Base-by-base conservation (phyloP, 2,797 vertebrate species). In the Poecilia picta region DNA sequence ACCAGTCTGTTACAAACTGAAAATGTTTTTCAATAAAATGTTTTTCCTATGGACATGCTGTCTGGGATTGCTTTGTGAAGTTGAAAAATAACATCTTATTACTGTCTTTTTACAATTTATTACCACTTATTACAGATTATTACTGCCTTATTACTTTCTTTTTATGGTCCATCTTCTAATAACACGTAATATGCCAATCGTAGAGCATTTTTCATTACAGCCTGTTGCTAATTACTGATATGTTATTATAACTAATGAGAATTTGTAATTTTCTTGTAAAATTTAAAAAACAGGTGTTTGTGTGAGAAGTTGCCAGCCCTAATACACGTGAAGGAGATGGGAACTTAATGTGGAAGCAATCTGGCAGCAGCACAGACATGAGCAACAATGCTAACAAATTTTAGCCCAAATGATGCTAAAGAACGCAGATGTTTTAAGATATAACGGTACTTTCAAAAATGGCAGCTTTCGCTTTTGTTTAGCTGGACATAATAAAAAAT, bases 11-110 rank as follows among this genome's bases (percentile, higher is more conserved):
- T 99, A 98, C 97, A 96, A 98, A 98, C 96, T 98, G 97, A 99
- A 96, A 97, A 97, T 98, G 97, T 98, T 99, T 98, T 98, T 97
- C 97, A 99, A 99, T 98, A 99, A 99, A 99, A 98, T 97, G 97
- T 97, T 98, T 99, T 99, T 99, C 98, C 98, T 99, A 99, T 99
- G 98, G 98, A 99, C 95, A 92, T 79, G 81, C 89, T 75, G 89
- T 89, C 87, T 90, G 12, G 25, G 25, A 16, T 25, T 71, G 79
- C 47, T 77, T 76, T 78, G 46, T 85, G 71, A 64, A 25, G 74
- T 64, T 36, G 28, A 77, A 66, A 16, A 66, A 39, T 10, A 39
- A 33, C 4, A 10, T 15, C 33, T 3, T 41, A 1, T 12, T 39
- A 4, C 64, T 59, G 31, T 39, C 36, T 66, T 66, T 31, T 36